These are phyloP conservation scores for Clarias laeviceps DNA, from an alignment of 2,797 vertebrate genomes.

Conservation along the genomic window DNA sequence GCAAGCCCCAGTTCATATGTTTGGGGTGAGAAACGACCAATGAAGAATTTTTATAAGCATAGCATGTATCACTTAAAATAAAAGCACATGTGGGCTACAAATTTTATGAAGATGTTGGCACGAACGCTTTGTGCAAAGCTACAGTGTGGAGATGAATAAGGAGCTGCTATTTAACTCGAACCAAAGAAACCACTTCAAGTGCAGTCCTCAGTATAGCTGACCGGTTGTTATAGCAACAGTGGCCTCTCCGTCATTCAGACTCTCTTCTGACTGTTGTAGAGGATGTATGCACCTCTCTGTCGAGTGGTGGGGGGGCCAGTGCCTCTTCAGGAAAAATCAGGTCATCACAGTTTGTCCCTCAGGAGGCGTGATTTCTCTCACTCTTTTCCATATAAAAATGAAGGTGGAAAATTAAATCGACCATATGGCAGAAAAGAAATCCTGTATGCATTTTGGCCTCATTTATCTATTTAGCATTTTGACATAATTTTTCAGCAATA, in stretches of 20 bases:
- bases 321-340: slow-evolving; percentile 54
- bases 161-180: slow-evolving; percentile 46
- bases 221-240: slow-evolving; percentile 64
- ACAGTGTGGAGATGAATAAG: neutral
- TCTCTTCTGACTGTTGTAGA: slow-evolving; percentile 46
- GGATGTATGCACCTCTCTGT: neutral
- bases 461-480: neutral
- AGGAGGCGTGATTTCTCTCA: slow-evolving; percentile 13
- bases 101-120: neutral
- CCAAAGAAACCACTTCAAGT: slow-evolving; percentile 63
- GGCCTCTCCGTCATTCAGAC: slow-evolving; percentile 58
- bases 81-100: neutral
- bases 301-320: slow-evolving; percentile 36
- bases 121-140: slow-evolving; percentile 4
- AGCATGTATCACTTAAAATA: neutral
- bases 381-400: neutral
- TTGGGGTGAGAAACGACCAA: neutral
- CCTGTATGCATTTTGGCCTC: neutral
- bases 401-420: neutral
- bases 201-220: slow-evolving; percentile 57
- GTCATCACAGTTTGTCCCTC: slow-evolving; percentile 45
- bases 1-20: neutral
- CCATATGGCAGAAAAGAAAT: neutral
- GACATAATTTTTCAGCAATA: neutral
- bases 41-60: neutral